Base-by-base conservation (phyloP, 2,888 invertebrate genomes). In the Drosophila robusta region DNA sequence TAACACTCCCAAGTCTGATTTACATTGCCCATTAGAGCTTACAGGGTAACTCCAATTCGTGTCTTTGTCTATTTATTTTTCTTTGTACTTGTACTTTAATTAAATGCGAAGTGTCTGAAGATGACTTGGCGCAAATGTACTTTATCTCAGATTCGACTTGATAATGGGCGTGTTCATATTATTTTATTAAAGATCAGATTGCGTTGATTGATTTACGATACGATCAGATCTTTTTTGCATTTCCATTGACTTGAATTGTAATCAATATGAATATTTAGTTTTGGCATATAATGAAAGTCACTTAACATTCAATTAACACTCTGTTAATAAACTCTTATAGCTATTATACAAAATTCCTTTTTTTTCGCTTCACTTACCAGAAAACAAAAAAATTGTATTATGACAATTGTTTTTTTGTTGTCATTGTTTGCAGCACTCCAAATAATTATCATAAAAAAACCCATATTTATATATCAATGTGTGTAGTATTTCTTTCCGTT, bases 391-490 rank as follows among this genome's bases (percentile, higher is more conserved):
- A 11, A 50, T 14, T 16, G 2, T 16, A 39, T 39, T 55, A 34
- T 46, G 22, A 46, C 24, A 64, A 46, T 49, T 73, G 54, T 62
- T 67, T 57, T 78, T 47, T 47, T 54, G 42, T 63, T 75, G 70
- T 70, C 45, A 52, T 68, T 67, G 80, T 70, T 84, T 84, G 80
- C 67, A 72, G 73, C 87, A 87, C 84, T 89, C 72, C 56, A 87
- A 81, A 78, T 75, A 89, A 87, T 87, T 89, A 89, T 89, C 88
- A 78, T 81, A 72, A 72, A 76, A 85, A 65, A 80, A 62, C 14
- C 29, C 66, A 38, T 51, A 63, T 66, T 50, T 62, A 51, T 66
- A 29, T 87, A 75, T 82, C 80, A 67, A 71, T 82, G 63, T 69
- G 78, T 69, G 64, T 70, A 52, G 66, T 72, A 56, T 78, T 65